Percentiles rank a stretch among this genome's conserved stretches.
phyloP scores from a whole-genome alignment of 2,113 vertebrate genomes.

The Numenius arquata region DNA sequence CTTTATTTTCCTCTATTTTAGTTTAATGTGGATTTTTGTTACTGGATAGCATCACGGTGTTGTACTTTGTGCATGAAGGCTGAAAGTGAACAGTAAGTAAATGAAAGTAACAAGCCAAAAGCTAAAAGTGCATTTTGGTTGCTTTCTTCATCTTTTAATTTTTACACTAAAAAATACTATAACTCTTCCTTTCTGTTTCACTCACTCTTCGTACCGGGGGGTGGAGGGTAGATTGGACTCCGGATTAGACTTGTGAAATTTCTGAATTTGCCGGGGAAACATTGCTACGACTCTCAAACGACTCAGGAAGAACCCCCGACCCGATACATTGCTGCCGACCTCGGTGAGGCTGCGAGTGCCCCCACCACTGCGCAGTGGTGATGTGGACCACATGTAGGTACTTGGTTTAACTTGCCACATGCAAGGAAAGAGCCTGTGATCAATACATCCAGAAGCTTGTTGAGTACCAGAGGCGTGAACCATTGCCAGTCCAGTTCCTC shows the following conservation, averaged over 20 bases:
- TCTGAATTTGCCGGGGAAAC: neutral
- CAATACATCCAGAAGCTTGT: neutral
- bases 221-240: neutral
- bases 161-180: neutral
- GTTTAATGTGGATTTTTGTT: neutral
- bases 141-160: neutral
- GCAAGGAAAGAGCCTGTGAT: neutral
- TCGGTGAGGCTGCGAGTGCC: neutral
- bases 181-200: neutral
- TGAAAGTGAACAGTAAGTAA: neutral
- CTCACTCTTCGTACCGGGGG: fast-evolving
- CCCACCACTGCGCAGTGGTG: no score
- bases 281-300: neutral
- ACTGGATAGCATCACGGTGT: neutral
- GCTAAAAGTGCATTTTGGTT: neutral
- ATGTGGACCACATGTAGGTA: neutral
- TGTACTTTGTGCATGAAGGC: neutral
- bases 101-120: neutral
- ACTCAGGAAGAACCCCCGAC: neutral
- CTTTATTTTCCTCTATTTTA: neutral
- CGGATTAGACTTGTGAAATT: neutral
- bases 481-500: neutral
- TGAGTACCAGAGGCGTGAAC: neutral
- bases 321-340: fast-evolving
- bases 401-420: neutral